Base-by-base conservation (phyloP, 2,113 vertebrate genomes). In the Myiozetetes cayanensis region DNA sequence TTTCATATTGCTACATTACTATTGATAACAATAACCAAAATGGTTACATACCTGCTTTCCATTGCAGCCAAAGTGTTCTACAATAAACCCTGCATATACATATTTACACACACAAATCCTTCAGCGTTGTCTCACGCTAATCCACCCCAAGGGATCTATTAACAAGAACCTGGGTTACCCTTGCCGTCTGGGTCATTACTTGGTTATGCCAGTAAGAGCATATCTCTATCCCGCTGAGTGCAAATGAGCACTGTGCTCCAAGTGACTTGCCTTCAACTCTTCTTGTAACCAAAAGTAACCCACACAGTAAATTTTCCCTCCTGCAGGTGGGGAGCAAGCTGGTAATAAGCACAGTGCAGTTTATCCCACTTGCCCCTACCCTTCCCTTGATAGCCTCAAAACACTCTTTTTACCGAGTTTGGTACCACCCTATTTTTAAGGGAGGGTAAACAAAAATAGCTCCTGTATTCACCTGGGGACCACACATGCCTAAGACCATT, bases 51-150 rank as follows among this genome's bases (percentile, higher is more conserved):
- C 21, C 14, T 70, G 25, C n/a, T 41, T 68, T 55, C 14, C 21
- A 76, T 27, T 75, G 28, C 8, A 8, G 61, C 30, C 24, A 89
- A 82, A 46, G 12, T 47, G 7, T 31, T 76, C 46, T 46, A 47
- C 61, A 82, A 62, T 14, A 68, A 89, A 41, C 21, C 18, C 27
- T 43, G 10, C 27, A 41, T 30, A 35, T 27, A 10, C 25, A 4
- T 31, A 35, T 35, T 75, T n/a, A 53, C 19, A 25, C 53, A 53
- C 28, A 61, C 9, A 0, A 0, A 35, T 18, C 20, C 41, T 53
- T 63, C 37, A 20, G 12, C 30, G 18, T 30, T 9, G 12, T 62
- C 19, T 62, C 61, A 62, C 17, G 2, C 37, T 63, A 63, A 30
- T 30, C 27, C 8, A 15, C 44, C 24, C 20, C 46, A 75, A 46